Percentiles rank a stretch among this genome's conserved stretches.
Evolutionary conservation across 2,797 vertebrate genomes (phyloP).

Genomic region (Monodelphis domestica): DNA sequence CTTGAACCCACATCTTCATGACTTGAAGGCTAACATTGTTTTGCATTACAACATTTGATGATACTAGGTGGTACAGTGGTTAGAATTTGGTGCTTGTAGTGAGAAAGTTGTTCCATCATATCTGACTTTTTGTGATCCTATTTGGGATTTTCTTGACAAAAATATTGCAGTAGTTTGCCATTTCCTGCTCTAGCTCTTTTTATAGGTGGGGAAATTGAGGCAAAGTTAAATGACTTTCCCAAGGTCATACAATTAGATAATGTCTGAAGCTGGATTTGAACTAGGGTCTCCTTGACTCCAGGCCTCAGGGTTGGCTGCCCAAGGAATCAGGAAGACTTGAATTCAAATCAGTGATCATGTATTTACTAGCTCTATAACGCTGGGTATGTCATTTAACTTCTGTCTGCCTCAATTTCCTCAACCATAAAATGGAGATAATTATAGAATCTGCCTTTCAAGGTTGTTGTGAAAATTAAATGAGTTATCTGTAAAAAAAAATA

Average conservation of each 20-base stretch:
- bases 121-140: too few relatives aligned
- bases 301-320: too few relatives aligned
- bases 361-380: neutral
- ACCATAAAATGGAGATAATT: neutral
- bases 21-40: neutral
- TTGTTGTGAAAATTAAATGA: neutral
- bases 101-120: too few relatives aligned
- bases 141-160: too few relatives aligned
- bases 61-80: neutral
- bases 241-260: too few relatives aligned
- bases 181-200: too few relatives aligned
- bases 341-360: neutral
- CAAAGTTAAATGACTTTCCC: too few relatives aligned
- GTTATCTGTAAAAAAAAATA: neutral
- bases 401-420: neutral
- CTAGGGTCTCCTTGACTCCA: too few relatives aligned
- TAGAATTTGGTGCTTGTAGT: neutral
- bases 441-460: neutral
- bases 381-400: neutral
- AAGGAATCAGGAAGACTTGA: neutral
- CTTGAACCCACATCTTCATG: neutral
- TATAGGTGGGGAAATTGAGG: too few relatives aligned
- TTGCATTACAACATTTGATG: too few relatives aligned
- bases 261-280: too few relatives aligned
- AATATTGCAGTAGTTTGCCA: too few relatives aligned